Percentiles rank a stretch among this genome's conserved stretches.
These are phyloP conservation scores for Drosophila serrata DNA, from an alignment of 1,140 invertebrate species.

Conservation along the genomic window DNA sequence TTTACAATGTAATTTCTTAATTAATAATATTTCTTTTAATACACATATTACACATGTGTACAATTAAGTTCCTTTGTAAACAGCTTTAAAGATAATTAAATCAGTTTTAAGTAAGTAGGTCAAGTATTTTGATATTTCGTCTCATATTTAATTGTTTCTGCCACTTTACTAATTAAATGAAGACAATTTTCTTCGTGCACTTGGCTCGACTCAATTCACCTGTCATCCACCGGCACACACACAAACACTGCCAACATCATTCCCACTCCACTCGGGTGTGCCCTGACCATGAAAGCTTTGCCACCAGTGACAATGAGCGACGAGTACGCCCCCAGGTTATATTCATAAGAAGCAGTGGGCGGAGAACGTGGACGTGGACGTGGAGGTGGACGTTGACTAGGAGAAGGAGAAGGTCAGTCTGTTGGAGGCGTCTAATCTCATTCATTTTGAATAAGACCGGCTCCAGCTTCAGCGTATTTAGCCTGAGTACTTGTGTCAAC, in stretches of 20 bases:
- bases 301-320: slow-evolving; percentile 38
- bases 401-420: slow-evolving; percentile 10
- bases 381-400: too few relatives aligned
- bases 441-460: slow-evolving; percentile 59
- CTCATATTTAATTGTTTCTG: slow-evolving; percentile 52
- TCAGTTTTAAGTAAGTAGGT: slow-evolving; percentile 29
- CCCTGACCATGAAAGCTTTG: slow-evolving; percentile 28
- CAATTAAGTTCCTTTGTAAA: background rate
- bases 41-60: background rate
- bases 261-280: background rate
- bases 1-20: background rate
- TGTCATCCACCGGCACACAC: slow-evolving; percentile 23
- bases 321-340: slow-evolving; percentile 17
- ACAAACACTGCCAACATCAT: background rate
- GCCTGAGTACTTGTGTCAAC: slow-evolving; percentile 55
- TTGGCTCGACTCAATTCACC: slow-evolving; percentile 10
- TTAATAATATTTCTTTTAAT: background rate
- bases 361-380: background rate
- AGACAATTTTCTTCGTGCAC: slow-evolving; percentile 28
- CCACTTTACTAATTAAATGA: slow-evolving; percentile 68
- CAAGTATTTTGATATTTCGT: slow-evolving; percentile 40
- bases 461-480: slow-evolving; percentile 29
- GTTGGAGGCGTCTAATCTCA: slow-evolving; percentile 55
- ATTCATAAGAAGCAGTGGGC: slow-evolving; percentile 8
- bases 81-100: slow-evolving; percentile 21